Base-by-base conservation (phyloP, 37 sponge, comb jelly and placozoan species). In the Amphimedon queenslandica region DNA sequence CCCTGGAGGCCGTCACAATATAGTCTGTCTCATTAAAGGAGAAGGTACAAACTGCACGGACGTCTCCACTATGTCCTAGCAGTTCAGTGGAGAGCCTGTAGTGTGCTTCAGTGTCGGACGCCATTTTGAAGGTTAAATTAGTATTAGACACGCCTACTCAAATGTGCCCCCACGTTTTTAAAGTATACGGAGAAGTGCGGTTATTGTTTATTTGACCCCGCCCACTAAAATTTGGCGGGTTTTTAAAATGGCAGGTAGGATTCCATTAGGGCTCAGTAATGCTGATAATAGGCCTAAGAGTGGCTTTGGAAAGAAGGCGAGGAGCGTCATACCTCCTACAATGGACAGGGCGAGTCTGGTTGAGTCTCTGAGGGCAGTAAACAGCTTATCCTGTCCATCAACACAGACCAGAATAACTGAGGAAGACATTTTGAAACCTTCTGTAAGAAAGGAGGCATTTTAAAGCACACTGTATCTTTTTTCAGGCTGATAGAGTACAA, bases 31-130 rank as follows among this genome's bases (percentile, higher is more conserved):
- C 78, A 3, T 11, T 30, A 57, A 85, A 20, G 4, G 23, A 33
- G 58, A 64, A 72, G 37, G 66, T 71, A 1, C 53, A 32, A 3
- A 80, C 81, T 0, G 55, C 81, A 6, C 90, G 57, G 11, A 90
- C 85, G 55, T 90, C 90, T 1, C 76, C 77, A 34, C 57, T 58
- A 72, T 90, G 90, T 2, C 86, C 90, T 8, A 77, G 27, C 0
- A 90, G 65, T 40, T 84, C 85, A 20, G 55, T 55, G 0, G 86
- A 90, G 13, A 90, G 74, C 4, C 64, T 21, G 64, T 84, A 90
- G 4, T 40, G 13, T 18, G 53, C 13, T 18, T 8, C 53, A 18
- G 53, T 47, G 13, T 47, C 13, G 53, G 53, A 47, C 13, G 53
- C 53, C 53, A 47, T 47, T 47, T 47, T 47, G 13, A 18, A 47